phyloP scores from a whole-genome alignment of 2,113 vertebrate species.

The Oreochromis aureus region DNA sequence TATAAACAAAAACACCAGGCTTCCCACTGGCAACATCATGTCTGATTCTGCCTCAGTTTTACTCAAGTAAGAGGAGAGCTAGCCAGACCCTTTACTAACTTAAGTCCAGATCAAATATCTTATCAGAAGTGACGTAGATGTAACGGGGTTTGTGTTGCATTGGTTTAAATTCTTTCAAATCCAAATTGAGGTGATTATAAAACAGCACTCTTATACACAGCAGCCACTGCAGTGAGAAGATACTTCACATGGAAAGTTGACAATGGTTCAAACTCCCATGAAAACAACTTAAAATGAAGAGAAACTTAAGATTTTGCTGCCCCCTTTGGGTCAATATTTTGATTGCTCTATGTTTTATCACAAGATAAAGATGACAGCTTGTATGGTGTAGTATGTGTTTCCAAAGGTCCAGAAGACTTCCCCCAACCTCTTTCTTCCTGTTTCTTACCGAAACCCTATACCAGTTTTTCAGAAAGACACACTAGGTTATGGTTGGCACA shows the following conservation, averaged over 20 bases:
- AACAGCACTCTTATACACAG: constrained; percentile 22
- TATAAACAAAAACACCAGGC: constrained; percentile 51
- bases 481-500: neutral
- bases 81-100: constrained; percentile 28
- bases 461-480: neutral
- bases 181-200: neutral
- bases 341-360: neutral
- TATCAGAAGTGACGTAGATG: neutral
- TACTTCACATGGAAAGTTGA: neutral
- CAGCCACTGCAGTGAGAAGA: neutral
- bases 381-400: neutral
- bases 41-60: constrained; percentile 44
- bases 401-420: neutral
- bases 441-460: neutral
- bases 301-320: neutral
- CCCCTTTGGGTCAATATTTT: neutral
- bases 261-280: neutral
- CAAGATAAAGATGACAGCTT: neutral
- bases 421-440: neutral
- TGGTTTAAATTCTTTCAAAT: constrained; percentile 30
- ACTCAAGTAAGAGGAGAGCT: constrained; percentile 57
- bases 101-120: constrained; percentile 39
- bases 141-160: neutral
- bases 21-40: constrained; percentile 25
- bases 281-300: neutral